Percentiles rank a stretch among this genome's conserved stretches.
phyloP scores from a whole-genome alignment of 2,113 vertebrate species.

The Tachycineta bicolor region DNA sequence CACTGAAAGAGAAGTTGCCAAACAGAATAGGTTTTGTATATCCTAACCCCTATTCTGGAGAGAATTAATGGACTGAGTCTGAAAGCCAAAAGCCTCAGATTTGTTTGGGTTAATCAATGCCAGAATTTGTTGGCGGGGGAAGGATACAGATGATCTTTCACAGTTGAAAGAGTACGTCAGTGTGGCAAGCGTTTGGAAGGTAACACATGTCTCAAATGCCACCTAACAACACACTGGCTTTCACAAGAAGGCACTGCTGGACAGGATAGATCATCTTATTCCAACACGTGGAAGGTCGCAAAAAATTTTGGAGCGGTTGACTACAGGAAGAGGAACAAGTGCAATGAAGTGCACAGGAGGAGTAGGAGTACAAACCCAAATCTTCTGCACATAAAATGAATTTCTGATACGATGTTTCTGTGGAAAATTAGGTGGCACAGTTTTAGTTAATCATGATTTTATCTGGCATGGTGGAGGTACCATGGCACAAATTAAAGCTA shows the following conservation, averaged over 20 bases:
- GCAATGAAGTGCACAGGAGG: background rate
- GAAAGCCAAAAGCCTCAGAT: constrained; percentile 61
- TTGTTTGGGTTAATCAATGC: constrained; percentile 57
- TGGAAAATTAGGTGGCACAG: background rate
- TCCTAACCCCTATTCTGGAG: constrained; percentile 35
- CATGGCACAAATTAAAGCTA: background rate
- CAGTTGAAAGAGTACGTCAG: background rate
- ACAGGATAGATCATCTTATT: background rate
- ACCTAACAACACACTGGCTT: background rate
- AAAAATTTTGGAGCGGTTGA: background rate
- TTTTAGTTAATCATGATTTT: background rate
- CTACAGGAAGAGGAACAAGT: constrained; percentile 15
- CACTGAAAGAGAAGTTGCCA: constrained; percentile 23
- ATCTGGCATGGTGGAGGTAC: background rate
- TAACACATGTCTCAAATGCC: background rate
- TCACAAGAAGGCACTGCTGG: constrained; percentile 3
- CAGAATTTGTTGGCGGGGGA: constrained; percentile 40
- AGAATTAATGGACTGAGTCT: constrained; percentile 18
- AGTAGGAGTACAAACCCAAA: background rate
- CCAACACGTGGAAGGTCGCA: background rate
- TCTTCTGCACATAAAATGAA: background rate
- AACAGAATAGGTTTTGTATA: constrained; percentile 51
- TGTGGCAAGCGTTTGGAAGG: background rate
- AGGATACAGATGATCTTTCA: constrained; percentile 36
- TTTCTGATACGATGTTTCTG: background rate